Evolutionary conservation across 2,888 invertebrate species (phyloP).

Genomic region (Iselma pallidipennis): DNA sequence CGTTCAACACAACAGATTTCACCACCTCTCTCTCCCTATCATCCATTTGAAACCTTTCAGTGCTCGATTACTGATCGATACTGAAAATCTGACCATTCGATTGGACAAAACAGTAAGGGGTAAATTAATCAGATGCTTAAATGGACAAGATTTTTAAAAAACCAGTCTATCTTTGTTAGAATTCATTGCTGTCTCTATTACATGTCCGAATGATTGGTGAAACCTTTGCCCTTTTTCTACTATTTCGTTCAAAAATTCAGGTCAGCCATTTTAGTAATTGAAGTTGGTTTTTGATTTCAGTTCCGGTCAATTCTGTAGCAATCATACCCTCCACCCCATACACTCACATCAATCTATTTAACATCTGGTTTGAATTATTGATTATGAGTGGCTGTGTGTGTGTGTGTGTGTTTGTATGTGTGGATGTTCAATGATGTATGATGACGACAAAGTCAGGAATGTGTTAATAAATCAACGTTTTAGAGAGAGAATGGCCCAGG

Average conservation of each 20-base stretch:
- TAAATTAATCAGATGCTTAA: background rate
- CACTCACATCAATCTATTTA: conserved; percentile 1
- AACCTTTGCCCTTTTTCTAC: no score
- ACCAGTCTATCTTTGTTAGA: background rate
- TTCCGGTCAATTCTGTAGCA: background rate
- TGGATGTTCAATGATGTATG: conserved; percentile 34
- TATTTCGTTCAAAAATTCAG: conserved; percentile 1
- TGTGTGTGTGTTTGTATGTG: conserved; percentile 7
- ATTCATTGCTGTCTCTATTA: background rate
- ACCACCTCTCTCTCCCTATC: background rate
- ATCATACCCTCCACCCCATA: background rate
- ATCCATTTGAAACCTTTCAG: background rate
- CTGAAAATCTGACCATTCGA: background rate
- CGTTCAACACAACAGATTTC: background rate
- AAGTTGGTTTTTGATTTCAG: background rate
- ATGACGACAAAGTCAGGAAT: conserved; percentile 16
- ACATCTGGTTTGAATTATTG: conserved; percentile 19
- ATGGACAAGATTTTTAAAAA: background rate
- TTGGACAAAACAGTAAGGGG: background rate
- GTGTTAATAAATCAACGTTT: conserved; percentile 21
- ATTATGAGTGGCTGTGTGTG: background rate
- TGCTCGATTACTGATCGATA: background rate
- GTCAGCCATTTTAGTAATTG: conserved; percentile 1
- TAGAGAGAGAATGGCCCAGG: background rate
- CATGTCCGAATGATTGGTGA: background rate